Evolutionary conservation across 2,113 vertebrate species (phyloP), one percentile per base, ranked within the genome.

Genomic region (Python bivittatus): DNA sequence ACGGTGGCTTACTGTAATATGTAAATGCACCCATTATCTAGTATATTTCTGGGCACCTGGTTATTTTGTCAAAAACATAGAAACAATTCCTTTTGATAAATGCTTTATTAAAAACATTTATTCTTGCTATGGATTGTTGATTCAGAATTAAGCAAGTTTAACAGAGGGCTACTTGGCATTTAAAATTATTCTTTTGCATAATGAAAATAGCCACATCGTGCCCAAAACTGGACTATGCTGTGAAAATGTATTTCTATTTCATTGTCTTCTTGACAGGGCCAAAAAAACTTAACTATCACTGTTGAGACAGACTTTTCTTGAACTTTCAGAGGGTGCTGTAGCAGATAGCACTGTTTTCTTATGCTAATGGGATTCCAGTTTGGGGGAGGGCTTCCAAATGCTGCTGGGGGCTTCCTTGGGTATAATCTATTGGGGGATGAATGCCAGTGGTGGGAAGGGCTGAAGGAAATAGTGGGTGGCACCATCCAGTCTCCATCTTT

Each of bases 291-390:
- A 42, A 53, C n/a, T 64, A 22, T 9, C 33, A 84, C 23, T 38
- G 48, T 29, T 61, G 60, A 58, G 22, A 38, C 53, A 20, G 79
- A 48, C 12, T 15, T 68, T 22, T 42, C 2, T 38, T 38, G 15
- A 23, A 23, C 7, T 58, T 22, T 68, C 48, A 54, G 44, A 54
- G 20, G 56, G 11, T 89, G n/a, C 29, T 56, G 53, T 42, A 91
- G 29, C 88, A 79, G 52, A 84, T 60, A 93, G 22, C 20, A 88
- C 22, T 68, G 27, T 90, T 84, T 92, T 93, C 92, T 54, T 79
- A 88, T 93, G 86, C 88, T 95, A 29, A 91, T 92, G 88, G 33
- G n/a, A 33, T 52, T 25, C 10, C 11, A 85, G 48, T 60, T 54
- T 33, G n/a, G 25, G 44, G 5, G 84, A 12, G 29, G 33, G 53